phyloP scores from a whole-genome alignment of 2,113 vertebrate genomes.

The Serinus canaria region DNA sequence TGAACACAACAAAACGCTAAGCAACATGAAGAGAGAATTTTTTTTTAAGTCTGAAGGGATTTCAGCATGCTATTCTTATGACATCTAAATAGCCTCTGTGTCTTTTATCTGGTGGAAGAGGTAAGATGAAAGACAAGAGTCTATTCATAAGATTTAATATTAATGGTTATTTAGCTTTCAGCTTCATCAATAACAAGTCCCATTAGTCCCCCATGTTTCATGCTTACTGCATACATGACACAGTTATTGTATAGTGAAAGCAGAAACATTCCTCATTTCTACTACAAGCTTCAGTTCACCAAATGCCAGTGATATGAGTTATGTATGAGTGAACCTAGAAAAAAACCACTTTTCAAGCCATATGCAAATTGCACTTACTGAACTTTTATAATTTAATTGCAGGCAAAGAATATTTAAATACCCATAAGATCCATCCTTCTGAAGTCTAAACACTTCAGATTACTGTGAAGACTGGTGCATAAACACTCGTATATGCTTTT shows the following conservation, averaged over 20 bases:
- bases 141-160: slow-evolving; percentile 73
- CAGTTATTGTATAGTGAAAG: slow-evolving; percentile 30
- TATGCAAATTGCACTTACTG: slow-evolving; percentile 1
- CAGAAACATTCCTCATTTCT: slow-evolving; percentile 35
- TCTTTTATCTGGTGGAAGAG: slow-evolving; percentile 72
- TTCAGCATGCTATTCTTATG: slow-evolving; percentile 72
- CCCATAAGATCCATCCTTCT: background rate
- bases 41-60: slow-evolving; percentile 45
- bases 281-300: background rate
- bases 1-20: slow-evolving; percentile 62
- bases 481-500: slow-evolving; percentile 26
- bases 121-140: slow-evolving; percentile 72
- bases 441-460: slow-evolving; percentile 24
- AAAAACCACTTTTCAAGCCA: background rate
- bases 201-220: slow-evolving; percentile 61
- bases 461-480: slow-evolving; percentile 24
- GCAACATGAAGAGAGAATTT: slow-evolving; percentile 49
- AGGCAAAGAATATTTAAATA: slow-evolving; percentile 52
- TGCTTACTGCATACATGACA: slow-evolving; percentile 62
- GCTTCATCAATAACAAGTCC: slow-evolving; percentile 68
- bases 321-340: background rate
- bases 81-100: slow-evolving; percentile 71
- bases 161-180: slow-evolving; percentile 76
- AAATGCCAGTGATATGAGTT: background rate
- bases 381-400: slow-evolving; percentile 24